Conservation (phyloP, 2,797 vertebrate species). For the Danio jaintianensis region DNA sequence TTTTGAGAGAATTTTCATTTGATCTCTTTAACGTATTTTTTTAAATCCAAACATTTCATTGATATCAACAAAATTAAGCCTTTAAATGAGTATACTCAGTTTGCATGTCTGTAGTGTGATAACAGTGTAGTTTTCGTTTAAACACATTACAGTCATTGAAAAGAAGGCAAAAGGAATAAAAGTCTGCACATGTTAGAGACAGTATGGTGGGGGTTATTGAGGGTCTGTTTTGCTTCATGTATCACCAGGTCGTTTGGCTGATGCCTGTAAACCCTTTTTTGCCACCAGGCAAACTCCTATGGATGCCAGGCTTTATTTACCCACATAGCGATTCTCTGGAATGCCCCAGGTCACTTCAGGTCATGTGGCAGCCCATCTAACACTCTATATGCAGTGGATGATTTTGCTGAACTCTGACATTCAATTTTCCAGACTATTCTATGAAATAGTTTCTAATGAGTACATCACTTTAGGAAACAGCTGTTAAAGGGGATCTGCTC, state of each 20-base stretch:
- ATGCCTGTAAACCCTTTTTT: slow-evolving; percentile 62
- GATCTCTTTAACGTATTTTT: too few species aligned
- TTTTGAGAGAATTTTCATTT: too few species aligned
- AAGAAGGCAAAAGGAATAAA: neutral
- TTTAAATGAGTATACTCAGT: slow-evolving; percentile 11
- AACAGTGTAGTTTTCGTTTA: slow-evolving; percentile 4
- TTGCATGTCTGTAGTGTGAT: slow-evolving; percentile 14
- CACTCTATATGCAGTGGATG: slow-evolving; percentile 68
- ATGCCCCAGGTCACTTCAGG: slow-evolving; percentile 72
- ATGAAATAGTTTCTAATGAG: neutral
- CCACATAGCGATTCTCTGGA: slow-evolving; percentile 70
- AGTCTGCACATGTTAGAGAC: slow-evolving; percentile 41
- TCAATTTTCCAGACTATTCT: slow-evolving; percentile 15
- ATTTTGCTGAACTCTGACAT: slow-evolving; percentile 54
- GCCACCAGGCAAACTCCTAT: slow-evolving; percentile 35
- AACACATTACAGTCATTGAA: neutral
- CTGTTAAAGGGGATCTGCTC: neutral
- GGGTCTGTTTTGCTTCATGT: slow-evolving; percentile 62
- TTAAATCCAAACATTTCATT: too few species aligned
- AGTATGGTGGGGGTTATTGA: slow-evolving; percentile 46
- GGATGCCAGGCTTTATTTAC: slow-evolving; percentile 74
- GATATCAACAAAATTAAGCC: too few species aligned
- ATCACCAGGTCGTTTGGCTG: slow-evolving; percentile 41
- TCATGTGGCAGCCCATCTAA: slow-evolving; percentile 62
- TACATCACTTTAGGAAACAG: neutral